Base-by-base conservation (phyloP, 2,113 vertebrate species). In the Astur gentilis region DNA sequence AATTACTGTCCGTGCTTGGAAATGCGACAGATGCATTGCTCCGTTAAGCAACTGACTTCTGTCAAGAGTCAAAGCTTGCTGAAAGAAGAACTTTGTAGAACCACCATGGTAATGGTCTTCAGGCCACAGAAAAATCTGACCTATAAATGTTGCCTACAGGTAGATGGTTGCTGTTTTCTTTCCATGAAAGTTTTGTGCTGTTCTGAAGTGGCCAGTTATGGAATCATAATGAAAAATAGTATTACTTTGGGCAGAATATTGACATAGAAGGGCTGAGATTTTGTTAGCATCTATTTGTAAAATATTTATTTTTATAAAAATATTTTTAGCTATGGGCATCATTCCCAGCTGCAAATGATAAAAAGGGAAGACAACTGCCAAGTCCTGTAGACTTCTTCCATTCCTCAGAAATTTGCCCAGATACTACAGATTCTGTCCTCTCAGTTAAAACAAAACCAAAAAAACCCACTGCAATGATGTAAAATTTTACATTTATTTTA, bases 311-410 rank as follows among this genome's bases (percentile, higher is more conserved):
- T 94, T 95, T 69, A 86, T 65, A n/a, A 77, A 94, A 96, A 64
- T 98, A 97, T 96, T 97, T 97, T 97, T 98, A 97, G 94, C 47
- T 75, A 18, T 81, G 96, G 97, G 93, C 75, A 0, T 89, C 1
- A 1, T 87, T 97, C 87, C 96, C 89, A 78, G 82, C 22, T 77
- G 29, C 82, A 94, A 64, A 92, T 90, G 79, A 71, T 87, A 93
- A 95, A 77, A 95, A 55, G 50, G 66, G 47, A 95, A 47, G 45
- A 89, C 66, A 94, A 54, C 83, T 81, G 44, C 69, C 77, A 85
- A 0, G 10, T 88, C 76, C 45, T 67, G 54, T 71, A 77, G 36
- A 81, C 23, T 58, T 83, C 32, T 88, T 92, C 70, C 3, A 9
- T 89, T 96, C 76, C 73, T 79, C 92, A 82, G 88, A 83, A 92